Base-by-base conservation (phyloP, 2,888 invertebrate species). In the Agrochola lota region DNA sequence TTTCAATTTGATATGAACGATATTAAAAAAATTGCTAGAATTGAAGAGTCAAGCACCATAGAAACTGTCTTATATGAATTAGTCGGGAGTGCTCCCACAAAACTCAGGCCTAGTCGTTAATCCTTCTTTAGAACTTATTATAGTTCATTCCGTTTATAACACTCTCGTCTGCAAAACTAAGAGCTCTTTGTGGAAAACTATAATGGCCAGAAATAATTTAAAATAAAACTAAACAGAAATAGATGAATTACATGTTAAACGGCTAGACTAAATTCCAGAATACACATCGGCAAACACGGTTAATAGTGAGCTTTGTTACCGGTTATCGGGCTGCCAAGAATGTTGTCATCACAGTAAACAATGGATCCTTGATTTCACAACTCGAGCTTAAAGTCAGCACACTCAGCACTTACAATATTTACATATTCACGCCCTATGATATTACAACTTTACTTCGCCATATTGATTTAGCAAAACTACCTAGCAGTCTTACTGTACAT, bases 301-400 rank as follows among this genome's bases (percentile, higher is more conserved):
- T 72, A 76, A 68, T 55, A 75, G 63, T 68, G 30, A 64, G 59
- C 66, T 67, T 66, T 72, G 70, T 84, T 72, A 70, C 43, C 43
- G 20, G 60, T 40, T 52, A 70, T 63, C 15, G 55, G 35, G 57
- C 35, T 84, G 72, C 62, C 81, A 77, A 77, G 77, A 85, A 85
- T 77, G 77, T 81, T 71, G 66, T 81, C 81, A 83, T 81, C 63
- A 62, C 17, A 70, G 66, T 71, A 62, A 68, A 81, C 77, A 85
- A 83, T 72, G 71, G 67, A 67, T 71, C 23, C 52, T 83, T 71
- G 8, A 73, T 77, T 76, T 64, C 69, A 76, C 35, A 84, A 84
- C 43, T 71, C 57, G 17, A 84, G 55, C 69, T 77, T 77, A 30
- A 76, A 46, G 78, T 75, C n/a, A 75, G 62, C 23, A 57, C 23